A percentile compares a stretch with the other conserved stretches of the same genome.
phyloP scores from a whole-genome alignment of 2,888 invertebrate species.

The Drosophila imparisetae region DNA sequence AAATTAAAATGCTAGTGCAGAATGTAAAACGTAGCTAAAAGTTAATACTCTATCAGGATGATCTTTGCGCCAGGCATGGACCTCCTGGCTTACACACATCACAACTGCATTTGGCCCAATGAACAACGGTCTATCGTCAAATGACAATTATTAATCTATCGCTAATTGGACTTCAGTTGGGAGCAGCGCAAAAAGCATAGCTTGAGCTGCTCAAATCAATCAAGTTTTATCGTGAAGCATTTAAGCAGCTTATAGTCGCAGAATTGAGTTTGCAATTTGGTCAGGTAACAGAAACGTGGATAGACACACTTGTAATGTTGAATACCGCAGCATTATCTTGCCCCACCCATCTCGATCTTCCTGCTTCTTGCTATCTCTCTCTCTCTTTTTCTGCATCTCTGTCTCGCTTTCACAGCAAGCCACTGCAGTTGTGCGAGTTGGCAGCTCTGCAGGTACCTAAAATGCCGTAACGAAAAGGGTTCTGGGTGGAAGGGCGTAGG shows the following conservation, averaged over 20 bases:
- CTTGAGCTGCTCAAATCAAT: neutral
- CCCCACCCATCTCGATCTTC: neutral
- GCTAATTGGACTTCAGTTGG: neutral
- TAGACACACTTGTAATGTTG: conserved; percentile 29
- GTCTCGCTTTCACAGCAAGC: neutral
- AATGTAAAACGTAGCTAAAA: conserved; percentile 10
- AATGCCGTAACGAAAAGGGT: conserved; percentile 39
- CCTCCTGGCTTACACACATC: neutral
- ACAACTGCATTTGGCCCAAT: neutral
- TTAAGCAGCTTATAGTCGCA: neutral
- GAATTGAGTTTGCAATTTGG: neutral
- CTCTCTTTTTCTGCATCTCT: neutral
- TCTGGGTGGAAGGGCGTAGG: neutral
- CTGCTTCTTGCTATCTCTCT: neutral
- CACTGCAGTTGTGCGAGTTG: conserved; percentile 25
- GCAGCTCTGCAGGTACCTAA: conserved; percentile 38
- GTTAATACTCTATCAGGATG: conserved; percentile 12
- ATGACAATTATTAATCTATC: neutral
- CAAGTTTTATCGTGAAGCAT: neutral
- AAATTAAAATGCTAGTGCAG: conserved; percentile 55
- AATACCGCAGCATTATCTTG: conserved; percentile 62
- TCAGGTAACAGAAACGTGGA: neutral
- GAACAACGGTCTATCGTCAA: neutral
- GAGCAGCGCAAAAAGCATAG: neutral
- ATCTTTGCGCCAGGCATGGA: neutral